These are phyloP conservation scores for Pyralis farinalis DNA, from an alignment of 2,888 invertebrate genomes.

Conservation along the genomic window DNA sequence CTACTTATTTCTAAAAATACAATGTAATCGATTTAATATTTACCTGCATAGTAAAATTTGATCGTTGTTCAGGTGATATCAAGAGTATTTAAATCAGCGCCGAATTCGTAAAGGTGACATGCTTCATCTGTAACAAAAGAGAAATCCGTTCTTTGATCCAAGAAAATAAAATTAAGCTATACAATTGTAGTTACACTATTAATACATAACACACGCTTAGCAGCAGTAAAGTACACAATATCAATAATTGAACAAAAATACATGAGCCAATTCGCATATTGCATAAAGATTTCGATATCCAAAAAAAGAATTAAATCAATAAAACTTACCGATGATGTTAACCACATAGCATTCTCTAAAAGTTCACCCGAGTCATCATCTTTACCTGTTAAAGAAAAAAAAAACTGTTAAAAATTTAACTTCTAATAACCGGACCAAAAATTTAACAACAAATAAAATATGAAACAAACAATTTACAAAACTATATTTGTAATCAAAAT, in stretches of 20 bases:
- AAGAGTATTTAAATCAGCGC: not conserved
- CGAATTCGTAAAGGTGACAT: not conserved
- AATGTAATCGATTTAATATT: not conserved
- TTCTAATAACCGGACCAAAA: too few relatives aligned
- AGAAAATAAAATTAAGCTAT: constrained; percentile 1
- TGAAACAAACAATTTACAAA: too few relatives aligned
- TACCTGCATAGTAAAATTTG: not conserved
- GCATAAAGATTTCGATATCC: constrained; percentile 3
- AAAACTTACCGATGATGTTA: constrained; percentile 7
- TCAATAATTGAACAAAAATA: constrained; percentile 1
- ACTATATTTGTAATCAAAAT: too few relatives aligned
- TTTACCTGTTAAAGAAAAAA: constrained; percentile 5
- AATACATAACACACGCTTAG: not conserved
- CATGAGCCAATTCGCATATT: not conserved
- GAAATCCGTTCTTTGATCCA: constrained; percentile 19
- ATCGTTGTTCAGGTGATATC: not conserved
- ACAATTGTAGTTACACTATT: not conserved
- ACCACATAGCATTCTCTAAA: not conserved
- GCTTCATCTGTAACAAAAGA: constrained; percentile 29
- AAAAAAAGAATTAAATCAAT: not conserved
- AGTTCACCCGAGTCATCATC: not conserved
- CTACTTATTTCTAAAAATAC: not conserved
- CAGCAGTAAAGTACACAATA: constrained; percentile 3
- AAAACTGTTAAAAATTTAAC: not conserved
- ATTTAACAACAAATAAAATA: too few relatives aligned